Evolutionary conservation across 2,113 vertebrate genomes (phyloP), one percentile per base, ranked within the genome.

Genomic region (Hippocampus zosterae): DNA sequence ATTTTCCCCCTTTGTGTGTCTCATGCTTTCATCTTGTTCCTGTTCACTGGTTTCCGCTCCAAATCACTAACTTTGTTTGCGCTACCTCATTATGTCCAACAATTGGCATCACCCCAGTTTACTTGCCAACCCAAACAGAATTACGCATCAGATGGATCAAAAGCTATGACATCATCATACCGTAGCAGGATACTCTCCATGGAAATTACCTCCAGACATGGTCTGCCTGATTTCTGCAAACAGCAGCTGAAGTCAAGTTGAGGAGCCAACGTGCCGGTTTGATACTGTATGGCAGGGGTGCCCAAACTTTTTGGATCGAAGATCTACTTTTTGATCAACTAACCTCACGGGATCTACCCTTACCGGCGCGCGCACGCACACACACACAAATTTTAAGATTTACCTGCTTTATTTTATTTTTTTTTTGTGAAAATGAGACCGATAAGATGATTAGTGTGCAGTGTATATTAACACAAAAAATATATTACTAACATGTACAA

Each of bases 161-260:
- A 8, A 15, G 8, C 21, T n/a, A 55, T 55, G 9, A 57, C 25
- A 27, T 15, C 55, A 25, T 27, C 4, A 11, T 27, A 92, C 92
- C 87, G 93, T 92, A 50, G 91, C 95, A 79, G 96, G 95, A 81
- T 99, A 99, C 92, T 99, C 97, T 53, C 97, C 97, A 29, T 99
- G 97, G 85, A 99, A 99, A 85, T 99, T 98, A 71, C 97, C 97
- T 71, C 96, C 97, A 44, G 97, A 99, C 89, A 99, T 95, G n/a
- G 95, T 98, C 84, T 98, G 96, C 67, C 94, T 95, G 83, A 96
- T 93, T 71, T 94, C 94, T 59, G 96, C 93, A 91, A 98, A 98
- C 11, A 99, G 96, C 96, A 99, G 98, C 97, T 98, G 90, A 57
- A 72, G n/a, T 27, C 16, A 1, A 21, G 23, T 6, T 65, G n/a